Conservation (phyloP, 1,140 invertebrate species). For the Metopolophium dirhodum region DNA sequence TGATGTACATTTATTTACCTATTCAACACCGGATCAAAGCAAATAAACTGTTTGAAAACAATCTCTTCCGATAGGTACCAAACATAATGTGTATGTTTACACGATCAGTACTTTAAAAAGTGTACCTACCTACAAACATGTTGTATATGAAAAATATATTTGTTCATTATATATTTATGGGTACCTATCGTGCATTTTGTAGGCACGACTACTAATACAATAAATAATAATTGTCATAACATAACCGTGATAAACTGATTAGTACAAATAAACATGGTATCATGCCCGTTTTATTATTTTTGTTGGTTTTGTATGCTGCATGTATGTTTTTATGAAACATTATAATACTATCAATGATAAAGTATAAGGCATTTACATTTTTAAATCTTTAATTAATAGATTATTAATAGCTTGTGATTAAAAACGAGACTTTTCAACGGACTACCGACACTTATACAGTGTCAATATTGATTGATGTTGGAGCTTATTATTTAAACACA, state of each 20-base stretch:
- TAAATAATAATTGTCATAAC: slow-evolving; percentile 1
- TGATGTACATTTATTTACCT: slow-evolving; percentile 10
- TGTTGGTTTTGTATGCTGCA: background rate
- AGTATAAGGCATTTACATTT: background rate
- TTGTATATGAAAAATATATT: background rate
- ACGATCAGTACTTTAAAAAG: background rate
- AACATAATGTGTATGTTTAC: slow-evolving; percentile 5
- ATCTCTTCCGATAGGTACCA: background rate
- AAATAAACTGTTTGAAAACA: slow-evolving; percentile 30
- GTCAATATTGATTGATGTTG: slow-evolving; percentile 29
- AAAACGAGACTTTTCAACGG: background rate
- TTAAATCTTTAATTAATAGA: background rate
- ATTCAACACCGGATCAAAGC: background rate
- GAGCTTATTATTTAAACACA: background rate
- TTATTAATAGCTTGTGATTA: background rate
- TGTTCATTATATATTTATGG: background rate
- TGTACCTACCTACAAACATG: background rate
- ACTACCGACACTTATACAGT: background rate
- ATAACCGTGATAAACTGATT: background rate
- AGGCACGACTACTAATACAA: background rate
- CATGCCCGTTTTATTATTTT: background rate
- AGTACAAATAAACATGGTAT: background rate
- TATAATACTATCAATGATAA: background rate
- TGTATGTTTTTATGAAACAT: background rate
- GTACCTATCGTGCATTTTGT: background rate